These are phyloP conservation scores for Anadara kagoshimensis DNA, from an alignment of 1,140 invertebrate species.

Conservation along the genomic window DNA sequence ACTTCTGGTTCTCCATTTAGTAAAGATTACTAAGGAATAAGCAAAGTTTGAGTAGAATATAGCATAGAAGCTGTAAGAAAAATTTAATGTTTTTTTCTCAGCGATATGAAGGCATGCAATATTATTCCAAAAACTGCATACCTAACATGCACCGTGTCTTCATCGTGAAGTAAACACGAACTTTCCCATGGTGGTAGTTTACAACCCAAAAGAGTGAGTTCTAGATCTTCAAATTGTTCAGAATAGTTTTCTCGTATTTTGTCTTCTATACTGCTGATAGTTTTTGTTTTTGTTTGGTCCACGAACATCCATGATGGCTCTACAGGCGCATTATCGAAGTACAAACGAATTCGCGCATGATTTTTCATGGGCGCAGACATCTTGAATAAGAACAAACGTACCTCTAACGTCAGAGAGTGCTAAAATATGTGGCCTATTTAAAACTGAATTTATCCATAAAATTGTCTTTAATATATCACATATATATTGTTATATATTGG, in stretches of 20 bases:
- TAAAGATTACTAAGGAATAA: no score
- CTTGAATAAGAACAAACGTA: slow-evolving; percentile 10
- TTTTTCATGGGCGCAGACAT: slow-evolving; percentile 39
- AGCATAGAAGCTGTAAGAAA: no score
- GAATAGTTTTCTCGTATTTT: slow-evolving; percentile 26
- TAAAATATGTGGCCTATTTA: not conserved
- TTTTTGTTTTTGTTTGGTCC: slow-evolving; percentile 17
- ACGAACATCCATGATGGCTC: slow-evolving; percentile 41
- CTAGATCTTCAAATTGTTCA: slow-evolving; percentile 3
- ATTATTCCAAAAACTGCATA: slow-evolving; percentile 2
- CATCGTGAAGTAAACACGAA: slow-evolving; percentile 34
- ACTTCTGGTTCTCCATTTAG: no score
- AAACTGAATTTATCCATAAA: no score
- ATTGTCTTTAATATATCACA: no score
- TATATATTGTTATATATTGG: no score
- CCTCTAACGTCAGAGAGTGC: slow-evolving; percentile 1
- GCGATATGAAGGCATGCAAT: no score
- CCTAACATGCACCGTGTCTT: slow-evolving; percentile 30
- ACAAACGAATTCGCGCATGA: slow-evolving; percentile 29
- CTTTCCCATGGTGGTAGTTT: slow-evolving; percentile 37
- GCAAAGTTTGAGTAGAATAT: no score
- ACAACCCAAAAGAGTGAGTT: slow-evolving; percentile 35
- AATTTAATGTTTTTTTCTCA: no score
- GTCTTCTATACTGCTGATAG: slow-evolving; percentile 29
- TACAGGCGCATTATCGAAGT: slow-evolving; percentile 18